phyloP scores from a whole-genome alignment of 2,888 invertebrate genomes.

The Augiades crinisus region DNA sequence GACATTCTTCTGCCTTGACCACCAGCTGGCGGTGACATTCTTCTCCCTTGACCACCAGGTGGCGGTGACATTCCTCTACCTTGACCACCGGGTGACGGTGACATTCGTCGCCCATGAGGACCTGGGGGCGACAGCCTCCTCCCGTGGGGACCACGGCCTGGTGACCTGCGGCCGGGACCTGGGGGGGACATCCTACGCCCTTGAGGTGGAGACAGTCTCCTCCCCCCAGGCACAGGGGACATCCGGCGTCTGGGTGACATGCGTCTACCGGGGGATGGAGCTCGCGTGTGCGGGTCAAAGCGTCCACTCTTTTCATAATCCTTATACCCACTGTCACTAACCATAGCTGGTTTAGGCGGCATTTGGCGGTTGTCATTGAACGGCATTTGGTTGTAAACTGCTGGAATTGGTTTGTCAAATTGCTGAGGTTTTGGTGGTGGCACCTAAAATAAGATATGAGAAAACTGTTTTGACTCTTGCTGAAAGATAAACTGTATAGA shows the following conservation, averaged over 20 bases:
- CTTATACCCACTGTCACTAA: constrained; percentile 17
- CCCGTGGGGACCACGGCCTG: too few species aligned
- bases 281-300: constrained; percentile 21
- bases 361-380: constrained; percentile 26
- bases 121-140: constrained; percentile 33
- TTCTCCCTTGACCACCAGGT: constrained; percentile 30
- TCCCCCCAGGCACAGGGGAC: constrained; percentile 1
- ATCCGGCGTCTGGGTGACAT: constrained; percentile 31
- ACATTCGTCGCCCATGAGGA: constrained; percentile 29
- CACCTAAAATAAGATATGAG: constrained; percentile 1
- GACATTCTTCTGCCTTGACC: constrained; percentile 19
- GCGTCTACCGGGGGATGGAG: constrained; percentile 30
- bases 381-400: constrained; percentile 20
- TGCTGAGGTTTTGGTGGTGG: constrained; percentile 24
- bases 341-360: constrained; percentile 1
- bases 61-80: constrained; percentile 36
- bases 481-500: too few species aligned
- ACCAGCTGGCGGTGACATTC: constrained; percentile 36
- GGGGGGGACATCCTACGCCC: constrained; percentile 4
- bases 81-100: constrained; percentile 36
- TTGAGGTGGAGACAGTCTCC: constrained; percentile 19
- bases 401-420: constrained; percentile 24
- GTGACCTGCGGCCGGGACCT: too few species aligned
- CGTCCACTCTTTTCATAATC: constrained; percentile 30
- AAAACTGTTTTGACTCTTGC: neutral